Conservation (phyloP, 2,888 invertebrate genomes). For the Myathropa florea region DNA sequence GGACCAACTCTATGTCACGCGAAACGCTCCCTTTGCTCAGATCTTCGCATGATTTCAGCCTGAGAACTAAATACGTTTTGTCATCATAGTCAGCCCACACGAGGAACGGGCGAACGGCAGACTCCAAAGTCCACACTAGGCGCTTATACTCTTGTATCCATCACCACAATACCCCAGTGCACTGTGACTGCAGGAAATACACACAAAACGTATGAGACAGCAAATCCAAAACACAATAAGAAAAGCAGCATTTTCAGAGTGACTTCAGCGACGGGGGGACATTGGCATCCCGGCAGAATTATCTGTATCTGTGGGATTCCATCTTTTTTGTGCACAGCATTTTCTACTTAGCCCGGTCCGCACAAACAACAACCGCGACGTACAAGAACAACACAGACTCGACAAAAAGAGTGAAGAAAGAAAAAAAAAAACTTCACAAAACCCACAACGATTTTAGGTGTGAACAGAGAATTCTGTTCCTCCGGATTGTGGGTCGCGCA, state of each 20-base stretch:
- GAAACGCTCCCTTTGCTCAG: conserved; percentile 1
- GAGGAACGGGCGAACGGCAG: neutral
- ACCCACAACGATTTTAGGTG: conserved; percentile 70
- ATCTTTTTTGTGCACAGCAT: conserved; percentile 49
- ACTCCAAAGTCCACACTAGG: conserved; percentile 56
- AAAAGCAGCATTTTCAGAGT: conserved; percentile 34
- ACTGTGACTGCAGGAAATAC: conserved; percentile 4
- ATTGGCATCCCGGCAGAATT: conserved; percentile 50
- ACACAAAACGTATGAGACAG: conserved; percentile 3
- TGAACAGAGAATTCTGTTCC: conserved; percentile 65
- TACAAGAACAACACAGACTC: conserved; percentile 40
- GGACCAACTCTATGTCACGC: conserved; percentile 1
- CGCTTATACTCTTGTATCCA: conserved; percentile 29
- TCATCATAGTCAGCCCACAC: conserved; percentile 63
- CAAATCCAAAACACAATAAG: conserved; percentile 8
- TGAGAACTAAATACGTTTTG: conserved; percentile 63
- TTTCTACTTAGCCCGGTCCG: conserved; percentile 41
- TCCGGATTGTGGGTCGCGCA: conserved; percentile 64
- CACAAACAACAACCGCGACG: conserved; percentile 27
- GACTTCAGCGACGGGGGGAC: conserved; percentile 30
- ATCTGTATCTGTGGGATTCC: conserved; percentile 63
- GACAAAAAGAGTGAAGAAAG: conserved; percentile 24
- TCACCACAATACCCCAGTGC: conserved; percentile 36
- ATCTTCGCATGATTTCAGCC: neutral
- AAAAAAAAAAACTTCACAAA: conserved; percentile 15